Percentiles rank a stretch among this genome's conserved stretches.
phyloP scores from a whole-genome alignment of 2,888 invertebrate genomes.

The Sinotaia quadrata region DNA sequence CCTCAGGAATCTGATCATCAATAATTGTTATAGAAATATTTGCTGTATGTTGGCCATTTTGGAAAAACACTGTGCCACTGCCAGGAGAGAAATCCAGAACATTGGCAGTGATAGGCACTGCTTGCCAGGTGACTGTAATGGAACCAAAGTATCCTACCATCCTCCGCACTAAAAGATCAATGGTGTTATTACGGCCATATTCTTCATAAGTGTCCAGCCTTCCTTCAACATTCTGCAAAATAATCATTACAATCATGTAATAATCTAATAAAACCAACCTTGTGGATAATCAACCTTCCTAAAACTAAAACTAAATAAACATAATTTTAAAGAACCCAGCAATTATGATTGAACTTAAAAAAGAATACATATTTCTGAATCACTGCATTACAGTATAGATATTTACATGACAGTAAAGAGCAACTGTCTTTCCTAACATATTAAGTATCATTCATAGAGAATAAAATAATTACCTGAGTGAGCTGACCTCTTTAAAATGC shows the following conservation, averaged over 20 bases:
- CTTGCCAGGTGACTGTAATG: conserved; percentile 65
- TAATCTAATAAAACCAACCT: neutral
- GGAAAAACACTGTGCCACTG: conserved; percentile 61
- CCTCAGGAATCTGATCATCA: conserved; percentile 64
- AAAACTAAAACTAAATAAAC: no score
- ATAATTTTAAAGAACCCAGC: no score
- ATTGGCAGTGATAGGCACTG: conserved; percentile 60
- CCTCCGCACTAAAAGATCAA: conserved; percentile 55
- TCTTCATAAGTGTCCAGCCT: conserved; percentile 68
- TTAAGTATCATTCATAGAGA: no score
- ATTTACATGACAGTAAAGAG: no score
- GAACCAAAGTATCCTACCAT: conserved; percentile 61
- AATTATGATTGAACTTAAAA: no score
- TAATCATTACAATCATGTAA: neutral
- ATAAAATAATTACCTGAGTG: no score
- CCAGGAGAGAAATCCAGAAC: conserved; percentile 60
- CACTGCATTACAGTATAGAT: no score
- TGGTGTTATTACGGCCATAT: conserved; percentile 51
- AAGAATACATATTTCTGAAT: no score
- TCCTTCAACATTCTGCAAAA: conserved; percentile 64
- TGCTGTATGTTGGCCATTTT: conserved; percentile 52
- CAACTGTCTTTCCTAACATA: no score
- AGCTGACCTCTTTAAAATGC: no score
- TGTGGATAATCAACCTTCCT: no score
- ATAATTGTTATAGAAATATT: conserved; percentile 60